Conservation (phyloP, 2,797 vertebrate species). For the Poecilia velifera region DNA sequence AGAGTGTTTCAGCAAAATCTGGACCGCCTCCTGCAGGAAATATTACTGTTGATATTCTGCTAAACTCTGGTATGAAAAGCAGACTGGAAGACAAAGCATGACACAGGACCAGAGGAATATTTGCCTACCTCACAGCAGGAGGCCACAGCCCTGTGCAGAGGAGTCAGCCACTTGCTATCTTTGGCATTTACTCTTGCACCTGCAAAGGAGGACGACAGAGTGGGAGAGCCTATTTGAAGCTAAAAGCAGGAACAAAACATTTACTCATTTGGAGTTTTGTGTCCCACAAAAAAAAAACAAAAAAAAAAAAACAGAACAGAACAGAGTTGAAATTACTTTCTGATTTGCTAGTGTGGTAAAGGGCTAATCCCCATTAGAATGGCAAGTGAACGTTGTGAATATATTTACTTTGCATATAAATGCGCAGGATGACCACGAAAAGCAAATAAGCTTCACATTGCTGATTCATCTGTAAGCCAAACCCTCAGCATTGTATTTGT, state of each 20-base stretch:
- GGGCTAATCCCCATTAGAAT: neutral
- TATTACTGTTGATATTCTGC: neutral
- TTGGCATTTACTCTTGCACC: slow-evolving; percentile 99
- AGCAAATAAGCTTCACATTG: neutral
- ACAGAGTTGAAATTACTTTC: neutral
- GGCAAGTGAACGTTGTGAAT: neutral
- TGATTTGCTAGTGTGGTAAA: neutral
- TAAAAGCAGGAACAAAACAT: neutral
- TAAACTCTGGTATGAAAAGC: neutral
- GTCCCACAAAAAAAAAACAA: neutral
- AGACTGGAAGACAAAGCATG: neutral
- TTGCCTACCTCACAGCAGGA: slow-evolving; percentile 95
- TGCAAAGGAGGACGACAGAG: slow-evolving; percentile 63
- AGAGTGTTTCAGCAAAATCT: slow-evolving; percentile 96
- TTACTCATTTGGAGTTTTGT: neutral
- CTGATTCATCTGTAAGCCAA: neutral
- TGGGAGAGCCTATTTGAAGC: slow-evolving; percentile 16
- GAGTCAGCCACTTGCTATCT: slow-evolving; percentile 99
- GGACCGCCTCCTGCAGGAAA: slow-evolving; percentile 90
- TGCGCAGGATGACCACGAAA: neutral
- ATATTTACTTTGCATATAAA: neutral
- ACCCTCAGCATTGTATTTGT: neutral
- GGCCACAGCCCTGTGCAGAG: slow-evolving; percentile 97
- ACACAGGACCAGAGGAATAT: neutral
- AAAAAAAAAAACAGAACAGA: neutral